Evolutionary conservation across 2,888 invertebrate genomes (phyloP).

Genomic region (Microchrysa polita): DNA sequence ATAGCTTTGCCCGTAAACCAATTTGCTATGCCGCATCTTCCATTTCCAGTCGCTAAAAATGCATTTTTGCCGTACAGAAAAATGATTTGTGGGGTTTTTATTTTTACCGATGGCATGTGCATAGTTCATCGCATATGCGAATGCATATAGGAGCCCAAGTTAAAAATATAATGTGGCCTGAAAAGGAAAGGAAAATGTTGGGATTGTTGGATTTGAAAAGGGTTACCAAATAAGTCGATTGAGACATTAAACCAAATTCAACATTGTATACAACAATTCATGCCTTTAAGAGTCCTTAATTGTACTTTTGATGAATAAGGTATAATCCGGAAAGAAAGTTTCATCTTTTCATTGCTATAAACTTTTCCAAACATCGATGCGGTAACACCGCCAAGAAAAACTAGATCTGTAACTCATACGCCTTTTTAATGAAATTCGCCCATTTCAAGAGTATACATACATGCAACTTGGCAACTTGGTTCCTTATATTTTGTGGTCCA

Average conservation of each 20-base stretch:
- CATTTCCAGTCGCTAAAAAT: slow-evolving; percentile 18
- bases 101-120: background rate
- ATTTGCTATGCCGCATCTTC: slow-evolving; percentile 28
- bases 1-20: slow-evolving; percentile 23
- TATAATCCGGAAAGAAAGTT: too few species aligned
- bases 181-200: background rate
- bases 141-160: background rate
- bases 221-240: background rate
- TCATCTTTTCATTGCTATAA: too few species aligned
- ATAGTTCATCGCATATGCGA: background rate
- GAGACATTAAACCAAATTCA: background rate
- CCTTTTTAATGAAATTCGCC: background rate
- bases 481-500: background rate
- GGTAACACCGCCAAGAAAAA: background rate
- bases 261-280: background rate
- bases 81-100: slow-evolving; percentile 40
- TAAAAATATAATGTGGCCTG: slow-evolving; percentile 9
- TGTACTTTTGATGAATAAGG: too few species aligned
- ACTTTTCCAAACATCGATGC: too few species aligned
- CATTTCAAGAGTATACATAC: background rate
- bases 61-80: slow-evolving; percentile 6
- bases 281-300: too few species aligned
- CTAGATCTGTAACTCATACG: background rate
- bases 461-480: background rate
- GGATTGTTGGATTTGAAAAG: background rate